Evolutionary conservation across 1,140 invertebrate genomes (phyloP).

Genomic region (Parapsyche elsis): DNA sequence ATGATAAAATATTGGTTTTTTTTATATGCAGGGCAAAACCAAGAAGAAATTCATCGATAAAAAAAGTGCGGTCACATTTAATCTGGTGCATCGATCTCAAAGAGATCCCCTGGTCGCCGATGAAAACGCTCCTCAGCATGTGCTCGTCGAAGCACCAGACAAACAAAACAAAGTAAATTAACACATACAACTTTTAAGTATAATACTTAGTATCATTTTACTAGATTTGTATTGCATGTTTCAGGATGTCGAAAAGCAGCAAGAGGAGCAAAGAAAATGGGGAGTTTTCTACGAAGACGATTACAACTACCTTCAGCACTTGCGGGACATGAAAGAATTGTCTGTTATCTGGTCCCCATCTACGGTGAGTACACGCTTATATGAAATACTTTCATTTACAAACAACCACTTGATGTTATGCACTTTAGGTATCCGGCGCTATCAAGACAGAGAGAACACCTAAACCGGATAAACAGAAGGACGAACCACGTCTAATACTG

Average conservation of each 20-base stretch:
- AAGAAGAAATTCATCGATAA: constrained; percentile 90
- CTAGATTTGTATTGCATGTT: neutral
- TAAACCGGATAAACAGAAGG: neutral
- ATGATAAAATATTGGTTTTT: too few relatives aligned
- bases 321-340: constrained; percentile 75
- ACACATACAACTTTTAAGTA: neutral
- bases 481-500: constrained; percentile 61
- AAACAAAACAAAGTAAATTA: constrained; percentile 54
- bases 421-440: neutral
- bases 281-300: constrained; percentile 97
- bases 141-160: constrained; percentile 75
- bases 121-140: constrained; percentile 87
- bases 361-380: constrained; percentile 24
- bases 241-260: constrained; percentile 65
- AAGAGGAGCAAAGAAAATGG: constrained; percentile 87
- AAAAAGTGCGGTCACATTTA: constrained; percentile 91
- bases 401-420: neutral
- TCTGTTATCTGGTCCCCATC: constrained; percentile 51
- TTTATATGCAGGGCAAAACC: constrained; percentile 75
- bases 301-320: constrained; percentile 95
- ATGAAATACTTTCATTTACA: too few relatives aligned
- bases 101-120: constrained; percentile 90
- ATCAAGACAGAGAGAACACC: constrained; percentile 50
- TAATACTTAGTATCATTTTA: neutral
- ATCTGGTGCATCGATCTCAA: constrained; percentile 91